phyloP scores from a whole-genome alignment of 2,113 vertebrate genomes.

The Trogon surrucura region DNA sequence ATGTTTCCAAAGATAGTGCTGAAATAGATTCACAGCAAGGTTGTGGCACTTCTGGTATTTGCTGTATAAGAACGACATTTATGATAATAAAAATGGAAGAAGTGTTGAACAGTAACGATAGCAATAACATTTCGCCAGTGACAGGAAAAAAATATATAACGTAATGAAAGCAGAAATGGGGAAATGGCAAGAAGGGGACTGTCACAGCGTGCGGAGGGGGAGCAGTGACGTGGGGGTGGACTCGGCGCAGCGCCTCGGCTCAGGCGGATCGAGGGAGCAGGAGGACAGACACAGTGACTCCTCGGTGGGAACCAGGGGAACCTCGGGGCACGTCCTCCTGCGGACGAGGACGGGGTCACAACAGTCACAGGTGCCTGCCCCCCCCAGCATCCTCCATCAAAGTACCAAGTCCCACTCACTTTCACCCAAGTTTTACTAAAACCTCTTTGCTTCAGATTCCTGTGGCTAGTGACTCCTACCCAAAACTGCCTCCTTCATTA shows the following conservation, averaged over 20 bases:
- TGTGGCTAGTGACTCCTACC: background rate
- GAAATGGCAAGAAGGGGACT: background rate
- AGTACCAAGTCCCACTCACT: background rate
- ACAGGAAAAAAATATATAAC: background rate
- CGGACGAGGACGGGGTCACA: background rate
- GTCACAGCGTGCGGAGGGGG: accelerated
- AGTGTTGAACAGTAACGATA: background rate
- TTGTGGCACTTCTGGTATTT: constrained; percentile 32
- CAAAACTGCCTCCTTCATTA: constrained; percentile 6
- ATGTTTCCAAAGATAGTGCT: background rate
- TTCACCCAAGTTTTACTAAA: background rate
- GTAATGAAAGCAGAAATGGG: background rate
- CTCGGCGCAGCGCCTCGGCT: background rate
- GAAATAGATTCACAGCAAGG: background rate
- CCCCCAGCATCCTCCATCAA: background rate
- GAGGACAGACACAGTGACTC: accelerated
- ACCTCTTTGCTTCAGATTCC: background rate
- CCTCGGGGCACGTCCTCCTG: accelerated
- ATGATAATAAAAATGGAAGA: background rate
- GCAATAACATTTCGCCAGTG: background rate
- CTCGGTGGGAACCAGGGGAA: background rate
- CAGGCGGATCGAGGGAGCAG: background rate
- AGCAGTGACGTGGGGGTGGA: accelerated
- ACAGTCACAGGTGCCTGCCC: background rate
- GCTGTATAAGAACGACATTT: constrained; percentile 3